These are phyloP conservation scores for Setipinna tenuifilis DNA, from an alignment of 2,797 vertebrate species.

Conservation along the genomic window DNA sequence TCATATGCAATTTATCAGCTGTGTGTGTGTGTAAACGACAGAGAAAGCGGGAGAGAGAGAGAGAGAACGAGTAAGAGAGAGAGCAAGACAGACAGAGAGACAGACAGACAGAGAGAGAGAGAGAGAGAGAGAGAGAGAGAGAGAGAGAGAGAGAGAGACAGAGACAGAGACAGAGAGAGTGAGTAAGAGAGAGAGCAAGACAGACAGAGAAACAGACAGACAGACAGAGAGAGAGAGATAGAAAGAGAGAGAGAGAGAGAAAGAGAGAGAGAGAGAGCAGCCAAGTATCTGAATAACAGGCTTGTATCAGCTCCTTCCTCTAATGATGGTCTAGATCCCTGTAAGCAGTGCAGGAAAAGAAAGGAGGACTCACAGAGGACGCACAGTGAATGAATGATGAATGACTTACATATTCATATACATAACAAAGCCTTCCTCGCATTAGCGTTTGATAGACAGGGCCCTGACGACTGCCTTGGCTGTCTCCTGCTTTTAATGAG, in stretches of 20 bases:
- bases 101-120: no score
- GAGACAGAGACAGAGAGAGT: no score
- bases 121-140: no score
- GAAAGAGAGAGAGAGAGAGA: no score
- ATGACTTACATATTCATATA: conserved; percentile 22
- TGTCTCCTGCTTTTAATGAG: conserved; percentile 3
- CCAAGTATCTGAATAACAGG: neutral
- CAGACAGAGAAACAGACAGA: no score
- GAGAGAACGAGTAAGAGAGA: no score
- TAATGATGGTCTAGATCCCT: conserved; percentile 14
- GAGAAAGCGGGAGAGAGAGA: no score
- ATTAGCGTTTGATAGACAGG: neutral
- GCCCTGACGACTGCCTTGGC: neutral
- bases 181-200: no score
- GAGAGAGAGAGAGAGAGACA: no score
- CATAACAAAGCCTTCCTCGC: neutral
- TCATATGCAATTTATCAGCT: neutral
- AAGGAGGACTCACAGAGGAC: conserved; percentile 9
- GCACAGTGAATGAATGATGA: neutral
- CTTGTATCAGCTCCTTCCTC: neutral
- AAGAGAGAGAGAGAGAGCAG: neutral
- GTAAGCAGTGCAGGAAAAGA: neutral
- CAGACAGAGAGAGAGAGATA: no score
- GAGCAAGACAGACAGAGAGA: no score
- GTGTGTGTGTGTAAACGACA: no score